Base-by-base conservation (phyloP, 2,113 vertebrate genomes). In the Glaucidium brasilianum region DNA sequence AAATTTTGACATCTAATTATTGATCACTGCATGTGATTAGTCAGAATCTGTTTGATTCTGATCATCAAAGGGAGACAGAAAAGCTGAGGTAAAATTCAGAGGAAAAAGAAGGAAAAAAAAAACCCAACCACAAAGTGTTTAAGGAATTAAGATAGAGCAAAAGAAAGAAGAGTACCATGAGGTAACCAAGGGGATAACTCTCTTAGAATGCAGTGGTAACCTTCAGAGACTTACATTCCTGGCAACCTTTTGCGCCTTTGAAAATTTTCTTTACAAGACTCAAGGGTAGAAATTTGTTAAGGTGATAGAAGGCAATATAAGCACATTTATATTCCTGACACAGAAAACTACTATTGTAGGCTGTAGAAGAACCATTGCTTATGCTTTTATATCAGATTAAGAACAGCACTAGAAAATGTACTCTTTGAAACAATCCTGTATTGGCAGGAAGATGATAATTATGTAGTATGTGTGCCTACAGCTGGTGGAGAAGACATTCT, bases 371-470 rank as follows among this genome's bases (percentile, higher is more conserved):
- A 37, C 34, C 18, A 56, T 21, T 81, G 71, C 39, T 88, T 10
- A 3, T 39, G 74, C 23, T 68, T 97, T 95, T 88, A 79, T 39
- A 92, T 18, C 16, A 92, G n/a, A 93, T 88, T 92, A 82, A 68
- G 53, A 34, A 82, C 13, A 85, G 45, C 35, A 58, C 63, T 94
- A 72, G 53, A 77, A 93, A 94, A 94, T n/a, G 34, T 62, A 47
- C 30, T 29, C 50, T 88, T 88, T 85, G 75, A 92, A 83, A 88
- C 43, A 90, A 83, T 80, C 15, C 37, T 60, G 30, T 66, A 88
- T 60, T 79, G 82, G 34, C 74, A 85, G 45, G 43, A 79, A 85
- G 58, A 79, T 82, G 29, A 68, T 83, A 56, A 86, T 92, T 95
- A 86, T 56, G 49, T 68, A 64, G 27, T 39, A 90, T 53, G 25